Conservation (phyloP, 2,113 vertebrate genomes). For the Lasiurus borealis region DNA sequence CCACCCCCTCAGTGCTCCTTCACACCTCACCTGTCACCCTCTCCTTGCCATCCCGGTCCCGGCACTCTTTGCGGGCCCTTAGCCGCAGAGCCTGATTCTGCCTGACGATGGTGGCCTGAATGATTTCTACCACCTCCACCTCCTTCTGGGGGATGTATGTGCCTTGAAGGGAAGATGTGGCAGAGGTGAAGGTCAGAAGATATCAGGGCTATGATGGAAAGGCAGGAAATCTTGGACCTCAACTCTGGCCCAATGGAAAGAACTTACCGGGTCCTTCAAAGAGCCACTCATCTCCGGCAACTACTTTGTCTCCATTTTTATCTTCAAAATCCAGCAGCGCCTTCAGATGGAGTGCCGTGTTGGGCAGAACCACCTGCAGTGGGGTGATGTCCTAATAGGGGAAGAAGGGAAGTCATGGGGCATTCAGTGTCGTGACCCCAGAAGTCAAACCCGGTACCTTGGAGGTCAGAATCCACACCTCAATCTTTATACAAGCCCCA, state of each 20-base stretch:
- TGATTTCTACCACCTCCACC: constrained; percentile 91
- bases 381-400: constrained; percentile 88
- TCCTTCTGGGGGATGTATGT: constrained; percentile 95
- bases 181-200: too few species aligned
- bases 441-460: background rate
- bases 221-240: background rate
- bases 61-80: constrained; percentile 92
- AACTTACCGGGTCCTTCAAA: constrained; percentile 94
- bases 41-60: constrained; percentile 87
- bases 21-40: constrained; percentile 88
- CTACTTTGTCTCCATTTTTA: constrained; percentile 83
- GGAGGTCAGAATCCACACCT: background rate
- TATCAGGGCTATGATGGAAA: background rate
- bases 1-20: rapidly evolving
- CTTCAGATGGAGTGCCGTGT: constrained; percentile 93
- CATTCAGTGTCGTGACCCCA: background rate
- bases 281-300: constrained; percentile 95
- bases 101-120: constrained; percentile 92
- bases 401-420: background rate
- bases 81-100: constrained; percentile 95
- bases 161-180: constrained; percentile 81
- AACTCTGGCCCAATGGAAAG: rapidly evolving
- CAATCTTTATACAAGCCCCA: background rate
- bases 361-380: constrained; percentile 93
- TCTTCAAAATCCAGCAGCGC: constrained; percentile 93